Percentiles rank a stretch among this genome's conserved stretches.
These are phyloP conservation scores for Eptatretus atami DNA, from an alignment of 2,797 vertebrate genomes.

Conservation along the genomic window DNA sequence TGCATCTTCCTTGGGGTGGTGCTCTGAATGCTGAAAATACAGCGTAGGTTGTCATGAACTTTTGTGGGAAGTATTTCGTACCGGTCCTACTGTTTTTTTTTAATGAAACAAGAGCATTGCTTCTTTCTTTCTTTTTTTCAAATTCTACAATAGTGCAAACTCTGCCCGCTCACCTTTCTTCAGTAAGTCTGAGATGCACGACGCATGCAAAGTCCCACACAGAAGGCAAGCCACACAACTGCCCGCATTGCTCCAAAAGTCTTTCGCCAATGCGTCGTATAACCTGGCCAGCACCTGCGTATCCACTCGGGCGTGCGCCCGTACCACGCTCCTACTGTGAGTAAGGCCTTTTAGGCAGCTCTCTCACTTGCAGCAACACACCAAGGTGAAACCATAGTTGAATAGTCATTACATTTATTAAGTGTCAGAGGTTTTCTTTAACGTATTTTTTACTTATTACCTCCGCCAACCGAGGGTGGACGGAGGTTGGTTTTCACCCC, in stretches of 20 bases:
- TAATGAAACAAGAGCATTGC: too few species aligned
- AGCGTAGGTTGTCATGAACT: too few species aligned
- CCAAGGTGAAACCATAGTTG: conserved; percentile 32
- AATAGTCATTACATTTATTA: too few species aligned
- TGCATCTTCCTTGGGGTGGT: too few species aligned
- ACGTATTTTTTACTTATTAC: too few species aligned
- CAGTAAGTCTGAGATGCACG: conserved; percentile 99
- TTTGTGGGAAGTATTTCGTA: too few species aligned
- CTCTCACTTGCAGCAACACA: conserved; percentile 98
- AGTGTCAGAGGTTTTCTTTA: too few species aligned
- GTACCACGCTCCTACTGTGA: conserved; percentile 71
- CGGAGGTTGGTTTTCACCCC: too few species aligned
- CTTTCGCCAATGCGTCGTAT: conserved; percentile 95
- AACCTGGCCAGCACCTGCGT: conserved; percentile 89
- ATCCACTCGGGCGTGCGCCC: conserved; percentile 96
- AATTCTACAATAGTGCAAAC: conserved; percentile 39
- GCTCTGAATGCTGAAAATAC: too few species aligned
- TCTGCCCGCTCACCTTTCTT: conserved; percentile 99
- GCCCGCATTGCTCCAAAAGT: conserved; percentile 93
- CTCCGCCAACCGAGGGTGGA: too few species aligned
- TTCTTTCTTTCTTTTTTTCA: too few species aligned
- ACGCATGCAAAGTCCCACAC: conserved; percentile 99
- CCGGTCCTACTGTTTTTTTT: too few species aligned
- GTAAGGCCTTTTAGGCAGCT: conserved; percentile 92
- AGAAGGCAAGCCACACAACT: conserved; percentile 96